Percentiles rank a stretch among this genome's conserved stretches.
Evolutionary conservation across 1,140 invertebrate genomes (phyloP).

Genomic region (Carposina sasakii): DNA sequence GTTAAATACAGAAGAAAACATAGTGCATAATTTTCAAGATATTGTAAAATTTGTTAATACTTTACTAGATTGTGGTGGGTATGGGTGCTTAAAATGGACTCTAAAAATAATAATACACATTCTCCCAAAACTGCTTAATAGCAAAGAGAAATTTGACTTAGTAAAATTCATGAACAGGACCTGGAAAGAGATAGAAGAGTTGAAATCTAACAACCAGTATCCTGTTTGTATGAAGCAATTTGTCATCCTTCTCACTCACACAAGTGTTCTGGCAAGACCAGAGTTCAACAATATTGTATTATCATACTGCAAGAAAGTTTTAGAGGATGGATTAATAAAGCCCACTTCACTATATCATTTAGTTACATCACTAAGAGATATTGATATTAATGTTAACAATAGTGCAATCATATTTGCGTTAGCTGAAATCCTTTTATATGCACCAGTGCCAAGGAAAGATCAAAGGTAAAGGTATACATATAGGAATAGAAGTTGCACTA

Average conservation of each 20-base stretch:
- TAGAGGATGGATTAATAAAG: conserved; percentile 46
- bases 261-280: conserved; percentile 30
- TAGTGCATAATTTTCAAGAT: conserved; percentile 19
- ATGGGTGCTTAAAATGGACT: conserved; percentile 53
- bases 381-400: conserved; percentile 23
- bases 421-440: conserved; percentile 48
- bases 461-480: conserved; percentile 37
- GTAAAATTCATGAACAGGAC: conserved; percentile 38
- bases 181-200: conserved; percentile 57
- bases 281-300: conserved; percentile 43
- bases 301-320: conserved; percentile 44
- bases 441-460: conserved; percentile 47
- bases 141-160: conserved; percentile 33
- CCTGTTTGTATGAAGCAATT: conserved; percentile 48
- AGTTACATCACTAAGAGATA: conserved; percentile 34
- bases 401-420: conserved; percentile 41
- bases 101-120: conserved; percentile 44
- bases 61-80: conserved; percentile 47
- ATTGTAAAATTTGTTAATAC: conserved; percentile 34
- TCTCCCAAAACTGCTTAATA: conserved; percentile 24
- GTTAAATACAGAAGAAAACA: conserved; percentile 8
- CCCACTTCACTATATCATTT: conserved; percentile 44
- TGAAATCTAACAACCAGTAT: conserved; percentile 56
- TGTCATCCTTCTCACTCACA: conserved; percentile 41
- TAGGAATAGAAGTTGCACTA: background rate